Evolutionary conservation across 2,797 vertebrate species (phyloP), one percentile per base, ranked within the genome.

Genomic region (Petrocephalus schoutedeni): DNA sequence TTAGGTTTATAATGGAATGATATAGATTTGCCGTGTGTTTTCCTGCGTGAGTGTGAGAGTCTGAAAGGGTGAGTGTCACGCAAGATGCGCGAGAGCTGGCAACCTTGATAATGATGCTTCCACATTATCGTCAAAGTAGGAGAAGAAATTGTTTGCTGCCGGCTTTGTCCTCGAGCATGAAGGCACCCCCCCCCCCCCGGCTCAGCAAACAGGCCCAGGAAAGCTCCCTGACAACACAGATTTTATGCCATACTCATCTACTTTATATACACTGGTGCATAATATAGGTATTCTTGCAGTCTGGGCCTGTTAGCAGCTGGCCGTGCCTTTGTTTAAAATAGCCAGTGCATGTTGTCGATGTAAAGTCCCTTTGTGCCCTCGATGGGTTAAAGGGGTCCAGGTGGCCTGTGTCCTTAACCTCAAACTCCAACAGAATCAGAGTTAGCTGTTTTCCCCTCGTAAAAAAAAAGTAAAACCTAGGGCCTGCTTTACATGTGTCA

Each of bases 401-500:
- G 74, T 77, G 71, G 16, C 10, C 71, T 77, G 71, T 45, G 28
- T 71, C 64, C 64, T 16, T 36, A 71, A 71, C 64, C 64, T 71
- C 12, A 71, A 16, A 71, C 64, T 71, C 19, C 16, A 77, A 49
- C 41, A n/a, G 36, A 77, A 45, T 77, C 36, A 77, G 45, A 77
- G 41, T 41, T 49, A 77, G 74, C 36, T 36, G 41, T 45, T 77
- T 77, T 45, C 41, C 74, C 74, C 74, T 49, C 41, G 9, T 77
- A 45, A 77, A 77, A 45, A 64, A n/a, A 28, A 10, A 14, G 64
- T 36, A 71, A 36, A 71, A 6, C 28, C 41, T 49, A 49, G 36
- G 12, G 74, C 19, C 74, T 77, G 74, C 74, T 77, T 77, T 77
- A 49, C 74, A 77, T 77, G 74, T 77, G 74, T 77, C 74, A 77